Base-by-base conservation (phyloP, 2,113 vertebrate species). In the Atrichornis clamosus region DNA sequence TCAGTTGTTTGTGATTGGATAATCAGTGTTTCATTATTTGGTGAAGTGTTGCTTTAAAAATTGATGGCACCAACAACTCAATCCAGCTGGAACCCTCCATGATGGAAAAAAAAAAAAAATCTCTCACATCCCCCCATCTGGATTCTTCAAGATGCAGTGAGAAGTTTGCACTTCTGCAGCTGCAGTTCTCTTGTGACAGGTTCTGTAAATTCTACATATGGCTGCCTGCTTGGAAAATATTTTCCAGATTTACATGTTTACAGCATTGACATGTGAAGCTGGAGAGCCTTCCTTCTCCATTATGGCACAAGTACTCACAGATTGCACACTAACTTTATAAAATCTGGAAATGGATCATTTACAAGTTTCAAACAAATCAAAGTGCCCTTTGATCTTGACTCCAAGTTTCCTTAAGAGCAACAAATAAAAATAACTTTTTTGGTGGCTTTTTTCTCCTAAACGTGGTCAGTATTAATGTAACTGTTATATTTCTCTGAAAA, bases 131-230 rank as follows among this genome's bases (percentile, higher is more conserved):
- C 75, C 74, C 89, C 97, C 98, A 98, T 98, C 98, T 99, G 98
- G 97, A 97, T 97, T 97, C 95, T 94, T 96, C 93, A 85, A 90
- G 93, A 96, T 97, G 96, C 95, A 95, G 96, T 6, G 86, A 96
- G 85, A 97, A 97, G 95, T 97, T 97, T 97, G 96, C 98, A 97
- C 96, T 97, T 98, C 95, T 97, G 98, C 98, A 98, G 98, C 98
- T 98, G 98, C 97, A 97, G 95, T 80, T 97, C 95, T 98, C 98
- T 98, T 98, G 98, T 98, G 98, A 98, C 97, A 98, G 98, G 97
- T 98, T 98, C 93, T 98, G 98, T 98, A 98, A 98, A 98, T 99
- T 98, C 98, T 98, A 98, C 98, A 98, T 98, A 98, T 98, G 97
- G 96, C 95, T 98, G 98, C 97, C 98, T 98, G 98, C 98, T 98